These are phyloP conservation scores for Meiosimyza platycephala DNA, from an alignment of 2,888 invertebrate species.

Conservation along the genomic window DNA sequence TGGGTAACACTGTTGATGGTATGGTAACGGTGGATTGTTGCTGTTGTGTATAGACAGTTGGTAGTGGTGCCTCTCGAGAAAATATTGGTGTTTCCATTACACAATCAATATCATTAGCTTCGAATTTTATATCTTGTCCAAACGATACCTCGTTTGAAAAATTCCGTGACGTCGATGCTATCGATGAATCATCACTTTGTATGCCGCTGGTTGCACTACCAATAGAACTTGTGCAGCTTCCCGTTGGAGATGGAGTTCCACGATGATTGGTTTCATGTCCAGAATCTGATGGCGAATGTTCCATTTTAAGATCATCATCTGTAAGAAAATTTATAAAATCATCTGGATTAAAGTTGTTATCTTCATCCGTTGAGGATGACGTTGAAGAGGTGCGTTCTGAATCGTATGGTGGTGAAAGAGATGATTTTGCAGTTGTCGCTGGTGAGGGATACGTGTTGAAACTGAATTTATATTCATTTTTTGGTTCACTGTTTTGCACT, in stretches of 20 bases:
- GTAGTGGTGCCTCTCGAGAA: background rate
- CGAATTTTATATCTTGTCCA: background rate
- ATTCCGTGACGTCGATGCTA: constrained; percentile 40
- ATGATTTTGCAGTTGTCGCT: constrained; percentile 41
- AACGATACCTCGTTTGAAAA: background rate
- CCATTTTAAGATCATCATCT: constrained; percentile 53
- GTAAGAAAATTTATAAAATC: constrained; percentile 59
- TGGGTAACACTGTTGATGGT: constrained; percentile 33
- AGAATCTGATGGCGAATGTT: constrained; percentile 47
- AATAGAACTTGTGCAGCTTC: constrained; percentile 55
- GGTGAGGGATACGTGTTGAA: constrained; percentile 49
- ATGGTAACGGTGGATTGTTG: background rate
- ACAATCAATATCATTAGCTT: background rate
- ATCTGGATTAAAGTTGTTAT: constrained; percentile 55
- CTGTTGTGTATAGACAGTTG: background rate
- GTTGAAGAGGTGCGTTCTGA: constrained; percentile 44
- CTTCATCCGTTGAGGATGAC: constrained; percentile 42
- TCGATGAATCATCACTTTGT: constrained; percentile 56
- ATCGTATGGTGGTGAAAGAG: constrained; percentile 39
- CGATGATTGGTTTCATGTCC: constrained; percentile 48
- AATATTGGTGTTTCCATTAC: background rate
- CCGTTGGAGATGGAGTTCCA: constrained; percentile 62
- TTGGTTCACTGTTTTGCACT: constrained; percentile 27
- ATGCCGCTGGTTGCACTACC: constrained; percentile 59
- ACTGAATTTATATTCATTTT: constrained; percentile 44